Base-by-base conservation (phyloP, 2,888 invertebrate species). In the Monopis laevigella region DNA sequence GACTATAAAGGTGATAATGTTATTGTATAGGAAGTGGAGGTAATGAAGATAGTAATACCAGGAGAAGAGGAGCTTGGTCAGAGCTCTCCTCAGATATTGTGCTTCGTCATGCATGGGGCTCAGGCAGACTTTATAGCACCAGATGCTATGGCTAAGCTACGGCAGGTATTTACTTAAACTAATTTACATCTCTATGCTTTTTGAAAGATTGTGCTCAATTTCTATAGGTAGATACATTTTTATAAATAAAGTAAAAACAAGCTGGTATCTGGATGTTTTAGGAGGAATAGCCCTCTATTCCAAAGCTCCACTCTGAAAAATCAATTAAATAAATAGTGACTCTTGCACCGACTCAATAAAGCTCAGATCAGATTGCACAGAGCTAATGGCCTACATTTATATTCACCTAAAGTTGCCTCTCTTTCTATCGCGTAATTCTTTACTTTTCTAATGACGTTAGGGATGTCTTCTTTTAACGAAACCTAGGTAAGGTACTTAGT, bases 61-160 rank as follows among this genome's bases (percentile, higher is more conserved):
- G 96, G 93, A 10, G 96, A 97, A 62, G 96, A 96, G 62, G 96
- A 97, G 64, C 84, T 93, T 40, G 94, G 94, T 1, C 93, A 96
- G 65, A 88, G 86, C 56, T 92, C 92, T 47, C 89, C 90, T 64
- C 94, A 95, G 77, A 91, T 90, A 3, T 86, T 96, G 71, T 97
- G 97, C 67, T 96, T 96, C 67, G 87, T 96, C 8, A 91, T 91
- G 41, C 92, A 93, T 61, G 92, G 94, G 54, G 88, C 89, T 41
- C 94, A 93, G 73, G 92, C 93, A 51, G 95, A 96, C 58, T 97
- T 96, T 64, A 96, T 97, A 58, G 93, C 96, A 3, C 92, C 96
- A 3, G 97, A 97, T 74, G 96, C 96, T 13, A 96, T 97, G 94
- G 92, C 96, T 24, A 97, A 97, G 67, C 74, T 97, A 39, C 84